Evolutionary conservation across 2,113 vertebrate genomes (phyloP).

Genomic region (Arothron firmamentum): DNA sequence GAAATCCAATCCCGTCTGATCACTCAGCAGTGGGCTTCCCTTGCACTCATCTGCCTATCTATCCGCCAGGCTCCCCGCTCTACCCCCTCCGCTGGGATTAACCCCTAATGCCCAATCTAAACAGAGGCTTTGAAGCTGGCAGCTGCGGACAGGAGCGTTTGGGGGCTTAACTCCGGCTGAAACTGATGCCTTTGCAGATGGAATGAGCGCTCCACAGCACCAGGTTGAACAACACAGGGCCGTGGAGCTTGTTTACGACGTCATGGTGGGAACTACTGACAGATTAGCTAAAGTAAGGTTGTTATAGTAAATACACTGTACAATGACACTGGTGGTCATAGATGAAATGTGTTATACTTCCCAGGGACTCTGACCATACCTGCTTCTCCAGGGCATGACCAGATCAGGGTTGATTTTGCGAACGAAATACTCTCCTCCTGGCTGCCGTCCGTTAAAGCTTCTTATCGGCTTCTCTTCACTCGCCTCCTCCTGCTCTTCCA

Average conservation of each 20-base stretch:
- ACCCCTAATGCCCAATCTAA: constrained; percentile 73
- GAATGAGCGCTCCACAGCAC: constrained; percentile 45
- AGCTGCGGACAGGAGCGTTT: constrained; percentile 50
- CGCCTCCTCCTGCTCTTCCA: constrained; percentile 66
- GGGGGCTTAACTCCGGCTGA: constrained; percentile 61
- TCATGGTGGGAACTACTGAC: constrained; percentile 7
- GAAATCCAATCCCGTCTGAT: constrained; percentile 26
- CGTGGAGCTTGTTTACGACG: constrained; percentile 34
- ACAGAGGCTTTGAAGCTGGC: constrained; percentile 72
- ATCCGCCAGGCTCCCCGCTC: constrained; percentile 25
- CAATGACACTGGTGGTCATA: background rate
- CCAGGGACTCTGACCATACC: constrained; percentile 57
- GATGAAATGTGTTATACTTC: background rate
- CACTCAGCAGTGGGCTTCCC: constrained; percentile 45
- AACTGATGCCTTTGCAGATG: constrained; percentile 64
- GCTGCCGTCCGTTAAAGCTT: constrained; percentile 55
- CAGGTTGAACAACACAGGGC: constrained; percentile 7
- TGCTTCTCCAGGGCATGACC: constrained; percentile 80
- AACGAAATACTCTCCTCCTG: constrained; percentile 85
- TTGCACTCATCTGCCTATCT: constrained; percentile 25
- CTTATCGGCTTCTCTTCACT: constrained; percentile 43
- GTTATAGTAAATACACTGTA: too few relatives aligned
- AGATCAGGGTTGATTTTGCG: constrained; percentile 81
- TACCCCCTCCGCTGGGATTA: constrained; percentile 56
- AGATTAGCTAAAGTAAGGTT: constrained; percentile 32